Evolutionary conservation across 2,888 invertebrate genomes (phyloP).

Genomic region (Aspidiotus destructor): DNA sequence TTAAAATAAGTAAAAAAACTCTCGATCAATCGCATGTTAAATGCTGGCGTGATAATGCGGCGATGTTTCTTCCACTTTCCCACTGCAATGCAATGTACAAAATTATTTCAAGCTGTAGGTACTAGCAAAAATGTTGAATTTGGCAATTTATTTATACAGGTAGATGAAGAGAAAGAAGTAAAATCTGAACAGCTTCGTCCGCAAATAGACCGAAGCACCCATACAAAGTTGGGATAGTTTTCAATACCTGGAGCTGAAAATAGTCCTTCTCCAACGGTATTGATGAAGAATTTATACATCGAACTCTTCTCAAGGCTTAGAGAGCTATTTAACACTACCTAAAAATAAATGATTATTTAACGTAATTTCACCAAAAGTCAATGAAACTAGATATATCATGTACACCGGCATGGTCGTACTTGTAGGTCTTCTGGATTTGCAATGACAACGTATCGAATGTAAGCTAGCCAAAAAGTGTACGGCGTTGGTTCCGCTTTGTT

Average conservation of each 20-base stretch:
- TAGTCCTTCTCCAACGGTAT: constrained; percentile 38
- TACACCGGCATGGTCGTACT: neutral
- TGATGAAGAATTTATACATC: constrained; percentile 37
- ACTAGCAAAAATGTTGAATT: too few species aligned
- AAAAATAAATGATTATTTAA: constrained; percentile 29
- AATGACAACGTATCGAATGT: constrained; percentile 15
- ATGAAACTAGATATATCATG: neutral
- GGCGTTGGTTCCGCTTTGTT: constrained; percentile 19
- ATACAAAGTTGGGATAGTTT: too few species aligned
- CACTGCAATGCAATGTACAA: constrained; percentile 39
- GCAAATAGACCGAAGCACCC: neutral
- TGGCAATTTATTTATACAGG: too few species aligned
- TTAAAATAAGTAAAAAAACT: constrained; percentile 42
- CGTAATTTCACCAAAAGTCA: neutral
- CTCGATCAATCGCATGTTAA: constrained; percentile 45
- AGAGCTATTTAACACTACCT: constrained; percentile 38
- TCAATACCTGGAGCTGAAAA: constrained; percentile 38
- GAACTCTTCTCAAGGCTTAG: constrained; percentile 37
- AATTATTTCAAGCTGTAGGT: too few species aligned
- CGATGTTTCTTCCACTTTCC: constrained; percentile 45
- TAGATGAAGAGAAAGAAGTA: too few species aligned
- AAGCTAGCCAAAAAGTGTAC: constrained; percentile 22
- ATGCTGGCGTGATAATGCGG: constrained; percentile 46
- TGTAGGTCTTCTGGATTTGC: constrained; percentile 23
- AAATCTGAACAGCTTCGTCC: too few species aligned